phyloP scores from a whole-genome alignment of 1,140 invertebrate genomes.

The Drosophila cardini region DNA sequence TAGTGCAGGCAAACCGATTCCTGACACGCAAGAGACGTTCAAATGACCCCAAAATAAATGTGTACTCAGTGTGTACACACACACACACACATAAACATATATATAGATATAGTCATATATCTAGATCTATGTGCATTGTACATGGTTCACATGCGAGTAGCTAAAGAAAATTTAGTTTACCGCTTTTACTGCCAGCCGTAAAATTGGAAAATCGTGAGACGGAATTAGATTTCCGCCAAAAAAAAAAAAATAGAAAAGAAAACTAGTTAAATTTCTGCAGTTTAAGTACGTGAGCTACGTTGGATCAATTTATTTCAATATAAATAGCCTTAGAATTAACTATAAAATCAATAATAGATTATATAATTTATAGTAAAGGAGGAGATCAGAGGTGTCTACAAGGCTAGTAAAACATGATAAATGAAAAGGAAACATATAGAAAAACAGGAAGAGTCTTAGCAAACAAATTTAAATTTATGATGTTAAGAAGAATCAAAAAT shows the following conservation, averaged over 20 bases:
- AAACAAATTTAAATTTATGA: too few species aligned
- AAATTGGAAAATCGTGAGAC: slow-evolving; percentile 13
- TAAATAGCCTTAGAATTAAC: not conserved
- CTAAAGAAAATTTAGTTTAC: slow-evolving; percentile 9
- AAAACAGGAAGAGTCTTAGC: too few species aligned
- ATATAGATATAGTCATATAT: slow-evolving; percentile 1
- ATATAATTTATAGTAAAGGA: too few species aligned
- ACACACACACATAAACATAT: not conserved
- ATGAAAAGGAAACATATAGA: too few species aligned
- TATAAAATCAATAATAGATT: not conserved
- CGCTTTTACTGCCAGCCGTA: slow-evolving; percentile 29
- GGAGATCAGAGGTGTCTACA: too few species aligned
- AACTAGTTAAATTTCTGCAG: slow-evolving; percentile 1
- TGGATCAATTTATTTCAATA: not conserved
- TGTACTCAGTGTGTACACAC: not conserved
- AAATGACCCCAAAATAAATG: slow-evolving; percentile 35
- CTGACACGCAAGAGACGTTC: slow-evolving; percentile 31
- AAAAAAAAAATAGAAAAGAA: too few species aligned
- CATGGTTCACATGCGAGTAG: not conserved
- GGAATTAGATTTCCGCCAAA: slow-evolving; percentile 31
- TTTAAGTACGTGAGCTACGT: not conserved
- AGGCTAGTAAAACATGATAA: too few species aligned
- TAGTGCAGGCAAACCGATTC: slow-evolving; percentile 32
- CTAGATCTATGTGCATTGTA: not conserved
- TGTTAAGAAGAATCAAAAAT: too few species aligned